Base-by-base conservation (phyloP, 1,140 invertebrate species). In the Cyclina sinensis region DNA sequence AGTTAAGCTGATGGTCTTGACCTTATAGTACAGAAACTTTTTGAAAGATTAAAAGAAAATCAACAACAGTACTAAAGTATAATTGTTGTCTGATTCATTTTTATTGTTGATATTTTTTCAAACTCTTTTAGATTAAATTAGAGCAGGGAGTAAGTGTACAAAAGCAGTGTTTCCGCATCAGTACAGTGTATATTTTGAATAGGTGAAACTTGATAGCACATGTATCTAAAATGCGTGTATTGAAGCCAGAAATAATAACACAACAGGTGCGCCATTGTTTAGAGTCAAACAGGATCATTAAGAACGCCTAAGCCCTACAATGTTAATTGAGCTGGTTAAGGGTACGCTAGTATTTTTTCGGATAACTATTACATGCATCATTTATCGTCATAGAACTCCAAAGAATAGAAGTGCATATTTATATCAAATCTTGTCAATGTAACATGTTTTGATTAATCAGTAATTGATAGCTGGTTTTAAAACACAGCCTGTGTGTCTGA, bases 191-290 rank as follows among this genome's bases (percentile, higher is more conserved):
- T 84, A 30, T 84, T 84, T 84, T 84, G 82, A 84, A 73, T 73
- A 18, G 35, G 18, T 5, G 85, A 79, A 87, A 87, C 43, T 27
- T 65, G 76, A 87, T 87, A 76, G 37, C 54, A 14, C 43, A 70
- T 68, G 76, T 79, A 86, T 86, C 70, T 39, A 30, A 51, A 57
- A 57, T 57, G 48, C 32, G 70, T 86, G 35, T 74, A 84, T 73
- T 32, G n/a, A 54, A 43, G 24, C 39, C 39, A 37, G 30, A 70
- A 30, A 37, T 37, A 39, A 80, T 80, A 65, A 46, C 16, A 32
- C 12, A 51, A 70, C 85, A 87, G 85, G 85, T 87, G 85, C 37
- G 51, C 76, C 54, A 79, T 87, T 87, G 85, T 87, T 87, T 87
- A 87, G 65, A 80, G 74, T 79, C 57, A 54, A 80, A 65, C 46